Conservation (phyloP, 2,113 vertebrate species). For the cattle (Bos taurus) region DNA sequence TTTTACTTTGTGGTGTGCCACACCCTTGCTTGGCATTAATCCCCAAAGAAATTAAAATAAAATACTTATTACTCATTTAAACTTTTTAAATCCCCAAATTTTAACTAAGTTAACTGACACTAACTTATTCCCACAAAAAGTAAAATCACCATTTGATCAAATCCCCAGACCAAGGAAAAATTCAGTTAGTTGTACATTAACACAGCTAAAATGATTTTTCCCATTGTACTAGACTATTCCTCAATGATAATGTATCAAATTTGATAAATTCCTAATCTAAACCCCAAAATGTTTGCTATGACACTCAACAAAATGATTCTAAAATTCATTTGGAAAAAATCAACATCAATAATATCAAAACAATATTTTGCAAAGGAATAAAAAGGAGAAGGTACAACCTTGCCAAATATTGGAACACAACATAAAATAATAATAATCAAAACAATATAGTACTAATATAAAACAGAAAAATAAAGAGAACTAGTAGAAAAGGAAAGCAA, state of each 20-base stretch:
- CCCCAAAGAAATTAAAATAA: neutral
- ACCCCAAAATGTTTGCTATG: neutral
- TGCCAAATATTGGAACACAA: neutral
- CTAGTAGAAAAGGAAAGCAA: neutral
- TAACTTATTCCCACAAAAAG: neutral
- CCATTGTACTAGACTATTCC: neutral
- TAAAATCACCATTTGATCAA: neutral
- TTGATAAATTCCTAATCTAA: neutral
- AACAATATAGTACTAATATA: neutral
- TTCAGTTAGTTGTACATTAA: neutral
- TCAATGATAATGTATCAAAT: neutral
- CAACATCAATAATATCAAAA: neutral
- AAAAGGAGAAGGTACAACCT: neutral
- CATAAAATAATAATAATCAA: slow-evolving; percentile 14
- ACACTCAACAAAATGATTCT: neutral
- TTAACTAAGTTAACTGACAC: neutral
- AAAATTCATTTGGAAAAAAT: slow-evolving; percentile 23
- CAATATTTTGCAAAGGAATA: neutral
- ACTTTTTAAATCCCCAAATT: neutral
- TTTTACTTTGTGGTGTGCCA: neutral
- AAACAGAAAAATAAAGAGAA: neutral
- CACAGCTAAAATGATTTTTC: neutral
- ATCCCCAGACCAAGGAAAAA: neutral
- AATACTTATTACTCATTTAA: neutral
- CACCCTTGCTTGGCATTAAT: neutral